Percentiles rank a stretch among this genome's conserved stretches.
These are phyloP conservation scores for Oedothorax gibbosus DNA, from an alignment of 1,140 invertebrate species.

Conservation along the genomic window DNA sequence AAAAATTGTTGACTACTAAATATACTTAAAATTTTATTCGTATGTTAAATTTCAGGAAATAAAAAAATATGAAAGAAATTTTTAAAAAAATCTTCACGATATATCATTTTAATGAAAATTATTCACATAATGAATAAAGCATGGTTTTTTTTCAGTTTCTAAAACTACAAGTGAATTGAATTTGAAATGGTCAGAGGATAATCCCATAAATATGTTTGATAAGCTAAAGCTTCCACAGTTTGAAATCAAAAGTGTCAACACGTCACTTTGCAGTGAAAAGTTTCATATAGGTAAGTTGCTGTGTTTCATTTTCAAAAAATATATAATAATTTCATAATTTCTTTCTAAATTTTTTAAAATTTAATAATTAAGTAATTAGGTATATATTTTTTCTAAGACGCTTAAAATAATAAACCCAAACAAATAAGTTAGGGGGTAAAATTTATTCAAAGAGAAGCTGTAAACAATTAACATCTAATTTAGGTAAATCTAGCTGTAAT, in stretches of 20 bases:
- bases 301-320: conserved; percentile 19
- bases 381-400: no score
- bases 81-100: background rate
- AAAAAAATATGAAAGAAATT: no score
- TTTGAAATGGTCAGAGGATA: conserved; percentile 79
- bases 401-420: no score
- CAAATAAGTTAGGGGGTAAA: no score
- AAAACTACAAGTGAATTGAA: conserved; percentile 73
- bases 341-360: no score
- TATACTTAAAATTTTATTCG: no score
- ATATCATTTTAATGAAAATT: background rate
- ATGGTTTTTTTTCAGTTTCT: conserved; percentile 61
- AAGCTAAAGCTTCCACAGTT: conserved; percentile 86
- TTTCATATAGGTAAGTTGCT: conserved; percentile 70
- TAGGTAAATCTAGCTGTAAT: no score
- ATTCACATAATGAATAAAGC: background rate
- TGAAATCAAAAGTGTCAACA: conserved; percentile 66
- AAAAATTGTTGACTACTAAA: no score
- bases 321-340: background rate
- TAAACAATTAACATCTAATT: no score
- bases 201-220: conserved; percentile 79
- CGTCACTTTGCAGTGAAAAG: conserved; percentile 71
- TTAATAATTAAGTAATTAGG: no score
- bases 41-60: no score
- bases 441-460: no score